These are phyloP conservation scores for Sebastes cheni DNA, from an alignment of 2,797 vertebrate species.

Conservation along the genomic window DNA sequence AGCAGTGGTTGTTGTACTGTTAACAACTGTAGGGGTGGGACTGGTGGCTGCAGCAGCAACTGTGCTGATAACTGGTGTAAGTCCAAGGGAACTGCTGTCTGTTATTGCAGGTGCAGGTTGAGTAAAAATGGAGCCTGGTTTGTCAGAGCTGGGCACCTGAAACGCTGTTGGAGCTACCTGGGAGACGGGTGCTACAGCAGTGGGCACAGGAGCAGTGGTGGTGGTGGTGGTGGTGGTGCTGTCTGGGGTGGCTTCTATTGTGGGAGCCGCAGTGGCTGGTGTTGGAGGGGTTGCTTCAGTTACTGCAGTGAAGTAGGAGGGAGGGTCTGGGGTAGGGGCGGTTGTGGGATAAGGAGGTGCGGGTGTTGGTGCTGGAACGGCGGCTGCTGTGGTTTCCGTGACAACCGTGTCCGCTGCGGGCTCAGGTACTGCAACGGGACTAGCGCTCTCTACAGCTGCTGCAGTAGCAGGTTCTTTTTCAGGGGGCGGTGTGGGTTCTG, in stretches of 20 bases:
- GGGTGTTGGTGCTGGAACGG: constrained; percentile 18
- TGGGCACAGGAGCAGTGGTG: not conserved
- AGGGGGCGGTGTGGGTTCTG: constrained; percentile 59
- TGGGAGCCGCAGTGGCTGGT: constrained; percentile 43
- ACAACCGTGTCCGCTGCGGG: not conserved
- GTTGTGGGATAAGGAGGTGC: constrained; percentile 39
- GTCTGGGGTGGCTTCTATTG: constrained; percentile 25
- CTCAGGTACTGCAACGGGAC: not conserved
- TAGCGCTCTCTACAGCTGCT: constrained; percentile 9
- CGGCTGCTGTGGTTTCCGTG: constrained; percentile 20
- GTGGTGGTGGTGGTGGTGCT: not conserved
- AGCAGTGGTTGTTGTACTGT: constrained; percentile 34
- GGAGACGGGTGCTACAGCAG: constrained; percentile 4
- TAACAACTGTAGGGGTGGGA: constrained; percentile 11
- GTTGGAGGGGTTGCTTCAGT: constrained; percentile 24
- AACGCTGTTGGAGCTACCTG: constrained; percentile 65
- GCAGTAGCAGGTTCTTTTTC: constrained; percentile 63
- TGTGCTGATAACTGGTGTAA: constrained; percentile 61
- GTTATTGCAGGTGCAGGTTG: constrained; percentile 51
- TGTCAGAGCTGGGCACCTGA: constrained; percentile 76
- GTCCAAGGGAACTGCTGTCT: constrained; percentile 54
- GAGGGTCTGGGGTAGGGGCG: not conserved
- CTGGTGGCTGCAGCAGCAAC: constrained; percentile 40
- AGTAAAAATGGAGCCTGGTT: constrained; percentile 82
- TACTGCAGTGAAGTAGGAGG: not conserved